Conservation (phyloP, 2,888 invertebrate species). For the Eupithecia insigniata region DNA sequence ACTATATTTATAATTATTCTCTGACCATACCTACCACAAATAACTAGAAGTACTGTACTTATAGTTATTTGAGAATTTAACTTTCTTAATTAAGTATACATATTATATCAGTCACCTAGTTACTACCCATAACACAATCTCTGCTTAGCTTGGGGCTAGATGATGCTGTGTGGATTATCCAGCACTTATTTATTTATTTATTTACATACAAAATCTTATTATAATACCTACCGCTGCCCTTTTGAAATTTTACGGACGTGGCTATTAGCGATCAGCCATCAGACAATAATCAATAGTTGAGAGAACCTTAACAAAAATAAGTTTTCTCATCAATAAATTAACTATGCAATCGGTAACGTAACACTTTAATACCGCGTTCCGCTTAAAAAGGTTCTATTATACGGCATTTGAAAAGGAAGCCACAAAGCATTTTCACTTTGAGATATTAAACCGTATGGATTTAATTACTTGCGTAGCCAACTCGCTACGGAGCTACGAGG, state of each 20-base stretch:
- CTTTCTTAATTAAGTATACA: too few species aligned
- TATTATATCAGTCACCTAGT: too few species aligned
- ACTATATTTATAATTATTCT: too few species aligned
- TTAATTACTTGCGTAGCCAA: slow-evolving; percentile 41
- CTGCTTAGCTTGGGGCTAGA: too few species aligned
- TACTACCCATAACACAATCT: too few species aligned
- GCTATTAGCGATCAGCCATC: background rate
- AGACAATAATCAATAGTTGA: background rate
- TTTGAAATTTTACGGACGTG: background rate
- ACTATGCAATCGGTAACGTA: slow-evolving; percentile 26
- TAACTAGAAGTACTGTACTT: too few species aligned
- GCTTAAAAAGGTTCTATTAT: slow-evolving; percentile 30
- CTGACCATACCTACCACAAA: too few species aligned
- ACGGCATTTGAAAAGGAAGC: slow-evolving; percentile 41
- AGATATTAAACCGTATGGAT: slow-evolving; percentile 41
- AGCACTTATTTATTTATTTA: too few species aligned
- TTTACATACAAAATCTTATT: too few species aligned
- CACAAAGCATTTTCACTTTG: slow-evolving; percentile 40
- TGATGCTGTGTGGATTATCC: too few species aligned
- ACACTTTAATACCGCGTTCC: slow-evolving; percentile 23
- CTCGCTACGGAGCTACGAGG: slow-evolving; percentile 32
- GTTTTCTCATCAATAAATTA: slow-evolving; percentile 9
- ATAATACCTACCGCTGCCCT: too few species aligned
- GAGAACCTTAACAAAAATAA: background rate
- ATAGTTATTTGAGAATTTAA: too few species aligned